Percentiles rank a stretch among this genome's conserved stretches.
Evolutionary conservation across 2,113 vertebrate genomes (phyloP).

Genomic region (Lucifuga dentata): DNA sequence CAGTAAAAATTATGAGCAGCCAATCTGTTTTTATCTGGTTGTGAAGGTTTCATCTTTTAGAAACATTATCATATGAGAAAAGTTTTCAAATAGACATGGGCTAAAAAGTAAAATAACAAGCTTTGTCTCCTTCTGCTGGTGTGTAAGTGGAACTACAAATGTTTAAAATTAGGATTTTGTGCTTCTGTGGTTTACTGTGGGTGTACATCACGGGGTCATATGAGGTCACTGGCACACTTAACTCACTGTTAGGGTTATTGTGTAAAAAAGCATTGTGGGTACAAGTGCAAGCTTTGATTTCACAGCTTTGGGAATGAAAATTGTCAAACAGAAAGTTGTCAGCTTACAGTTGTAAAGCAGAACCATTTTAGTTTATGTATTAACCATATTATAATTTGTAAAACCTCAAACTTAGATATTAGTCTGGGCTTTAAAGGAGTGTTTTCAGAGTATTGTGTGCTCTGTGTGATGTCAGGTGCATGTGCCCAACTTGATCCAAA

Average conservation of each 20-base stretch:
- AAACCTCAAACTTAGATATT: too few species aligned
- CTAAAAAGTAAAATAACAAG: background rate
- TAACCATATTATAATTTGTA: too few species aligned
- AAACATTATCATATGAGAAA: constrained; percentile 11
- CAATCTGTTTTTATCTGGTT: background rate
- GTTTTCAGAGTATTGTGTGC: background rate
- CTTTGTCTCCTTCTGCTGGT: constrained; percentile 71
- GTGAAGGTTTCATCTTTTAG: background rate
- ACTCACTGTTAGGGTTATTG: background rate
- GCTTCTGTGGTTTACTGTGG: background rate
- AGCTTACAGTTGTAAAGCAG: background rate
- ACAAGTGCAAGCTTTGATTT: background rate
- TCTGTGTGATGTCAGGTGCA: constrained; percentile 18
- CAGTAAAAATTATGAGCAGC: background rate
- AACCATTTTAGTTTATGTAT: background rate
- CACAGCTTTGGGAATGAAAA: too few species aligned
- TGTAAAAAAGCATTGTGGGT: background rate
- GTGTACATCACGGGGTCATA: background rate
- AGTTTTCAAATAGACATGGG: constrained; percentile 20
- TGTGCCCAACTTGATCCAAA: background rate
- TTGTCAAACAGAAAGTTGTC: too few species aligned
- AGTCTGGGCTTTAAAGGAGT: too few species aligned
- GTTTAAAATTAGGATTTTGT: background rate
- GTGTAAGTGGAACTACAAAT: constrained; percentile 14
- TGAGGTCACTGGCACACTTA: background rate